Base-by-base conservation (phyloP, 2,113 vertebrate species). In the Carollia perspicillata region DNA sequence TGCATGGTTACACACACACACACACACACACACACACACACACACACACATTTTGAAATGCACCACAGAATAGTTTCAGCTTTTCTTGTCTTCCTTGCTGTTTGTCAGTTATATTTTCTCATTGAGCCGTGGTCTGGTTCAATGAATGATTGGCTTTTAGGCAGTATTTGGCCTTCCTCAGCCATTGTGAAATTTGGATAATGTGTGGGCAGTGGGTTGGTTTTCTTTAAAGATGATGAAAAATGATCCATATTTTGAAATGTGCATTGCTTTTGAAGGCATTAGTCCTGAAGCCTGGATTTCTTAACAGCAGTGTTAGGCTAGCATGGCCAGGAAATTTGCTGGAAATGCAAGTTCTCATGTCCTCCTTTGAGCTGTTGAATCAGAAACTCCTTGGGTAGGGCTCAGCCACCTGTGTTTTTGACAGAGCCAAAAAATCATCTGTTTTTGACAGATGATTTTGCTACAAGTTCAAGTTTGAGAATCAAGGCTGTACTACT, bases 71-170 rank as follows among this genome's bases (percentile, higher is more conserved):
- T 87, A 79, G 60, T 68, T 83, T 75, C 3, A 87, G 40, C 35
- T 94, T 95, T 75, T 28, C 35, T 87, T 18, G 75, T 75, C 47
- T 18, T 44, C 23, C 30, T 85, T 83, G 53, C 8, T 86, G 5
- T 95, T 96, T 88, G 63, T 89, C 22, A 23, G 65, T 88, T 96
- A 75, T 8, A 6, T 95, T 90, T 95, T 92, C 20, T 95, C n/a
- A 37, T 26, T 14, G 49, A 51, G 26, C 63, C 3, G 18, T 65
- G 28, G 53, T 94, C 42, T 71, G 22, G 63, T 53, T 77, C 22
- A 86, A 18, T 94, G 74, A 65, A 66, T 93, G 53, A 18, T 72
- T 77, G 80, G 23, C 53, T 93, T 92, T 94, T 90, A 89, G 83
- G 55, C 55, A 68, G 51, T 40, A 23, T 95, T 96, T 96, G 44